These are phyloP conservation scores for Ormyrus rosae DNA, from an alignment of 2,888 invertebrate genomes.

Conservation along the genomic window DNA sequence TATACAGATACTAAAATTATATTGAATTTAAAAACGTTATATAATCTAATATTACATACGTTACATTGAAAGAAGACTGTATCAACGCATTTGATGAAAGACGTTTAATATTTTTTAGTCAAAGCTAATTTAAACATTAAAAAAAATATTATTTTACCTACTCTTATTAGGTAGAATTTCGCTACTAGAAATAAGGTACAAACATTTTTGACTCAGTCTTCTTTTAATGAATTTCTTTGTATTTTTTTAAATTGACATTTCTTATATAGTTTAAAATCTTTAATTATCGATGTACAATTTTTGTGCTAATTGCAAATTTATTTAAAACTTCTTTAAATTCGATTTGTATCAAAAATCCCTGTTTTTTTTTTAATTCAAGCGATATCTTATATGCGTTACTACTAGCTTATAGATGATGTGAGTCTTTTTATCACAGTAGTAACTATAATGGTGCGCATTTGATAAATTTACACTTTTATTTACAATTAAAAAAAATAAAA, in stretches of 20 bases:
- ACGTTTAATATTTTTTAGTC: no score
- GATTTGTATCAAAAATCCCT: conserved; percentile 49
- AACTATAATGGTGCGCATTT: conserved; percentile 52
- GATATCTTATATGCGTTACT: conserved; percentile 44
- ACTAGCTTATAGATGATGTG: conserved; percentile 45
- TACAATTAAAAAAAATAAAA: conserved; percentile 52
- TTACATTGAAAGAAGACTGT: not conserved
- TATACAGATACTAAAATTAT: conserved; percentile 45
- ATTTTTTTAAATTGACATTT: conserved; percentile 41
- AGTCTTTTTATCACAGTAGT: conserved; percentile 54
- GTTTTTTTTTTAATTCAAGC: conserved; percentile 30
- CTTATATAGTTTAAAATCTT: conserved; percentile 43
- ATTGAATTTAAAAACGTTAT: conserved; percentile 31
- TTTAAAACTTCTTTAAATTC: conserved; percentile 48
- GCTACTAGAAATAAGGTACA: no score
- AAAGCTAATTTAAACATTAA: no score
- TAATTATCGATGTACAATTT: conserved; percentile 29
- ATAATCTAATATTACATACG: conserved; percentile 31
- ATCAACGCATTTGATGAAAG: no score
- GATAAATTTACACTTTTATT: conserved; percentile 55
- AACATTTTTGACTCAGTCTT: no score
- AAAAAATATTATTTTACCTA: no score
- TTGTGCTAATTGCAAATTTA: conserved; percentile 45
- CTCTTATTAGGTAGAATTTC: no score
- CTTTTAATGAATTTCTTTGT: conserved; percentile 27